Evolutionary conservation across 2,113 vertebrate genomes (phyloP), one percentile per base, ranked within the genome.

Genomic region (Andinoacara biseriatus): DNA sequence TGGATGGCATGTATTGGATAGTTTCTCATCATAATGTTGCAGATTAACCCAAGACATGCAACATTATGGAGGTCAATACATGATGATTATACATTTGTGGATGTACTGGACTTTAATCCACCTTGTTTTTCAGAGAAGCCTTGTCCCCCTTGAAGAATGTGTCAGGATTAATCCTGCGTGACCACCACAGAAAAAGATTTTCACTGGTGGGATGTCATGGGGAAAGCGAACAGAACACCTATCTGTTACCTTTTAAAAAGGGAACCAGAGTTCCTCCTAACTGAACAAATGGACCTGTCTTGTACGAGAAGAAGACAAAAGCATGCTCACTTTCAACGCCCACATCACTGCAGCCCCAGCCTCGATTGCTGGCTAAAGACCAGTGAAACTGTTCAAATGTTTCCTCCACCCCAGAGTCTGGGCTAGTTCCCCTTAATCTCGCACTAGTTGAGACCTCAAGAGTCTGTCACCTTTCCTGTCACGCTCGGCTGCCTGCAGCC

Each of bases 251-350:
- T 89, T 87, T 93, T 91, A 95, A 86, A 89, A 81, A 92, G 76
- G 58, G 86, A 90, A 93, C 83, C 83, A 40, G 87, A 90, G 84
- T 94, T 92, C 56, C 82, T 87, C 86, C 90, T 92, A 95, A 93
- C 88, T 84, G 91, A 93, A 95, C 94, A 95, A 95, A 95, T 95
- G 86, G 91, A 94, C 83, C 94, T 95, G 95, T 95, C 93, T 91
- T 82, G 65, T 61, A 86, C 6, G 3, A 78, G 67, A 82, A 77
- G 59, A 57, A 84, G 89, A 92, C 91, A 88, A 94, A 92, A 87
- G 87, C 88, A 80, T 90, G 92, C 84, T 92, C 82, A 85, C 92
- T 92, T 89, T 81, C 86, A 92, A 83, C 89, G 86, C 79, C 82
- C 89, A 83, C 90, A 43, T 86, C 86, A 43, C 80, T 82, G 85